phyloP scores from a whole-genome alignment of 92 coral and sea anemone species.

The Siderastrea radians region DNA sequence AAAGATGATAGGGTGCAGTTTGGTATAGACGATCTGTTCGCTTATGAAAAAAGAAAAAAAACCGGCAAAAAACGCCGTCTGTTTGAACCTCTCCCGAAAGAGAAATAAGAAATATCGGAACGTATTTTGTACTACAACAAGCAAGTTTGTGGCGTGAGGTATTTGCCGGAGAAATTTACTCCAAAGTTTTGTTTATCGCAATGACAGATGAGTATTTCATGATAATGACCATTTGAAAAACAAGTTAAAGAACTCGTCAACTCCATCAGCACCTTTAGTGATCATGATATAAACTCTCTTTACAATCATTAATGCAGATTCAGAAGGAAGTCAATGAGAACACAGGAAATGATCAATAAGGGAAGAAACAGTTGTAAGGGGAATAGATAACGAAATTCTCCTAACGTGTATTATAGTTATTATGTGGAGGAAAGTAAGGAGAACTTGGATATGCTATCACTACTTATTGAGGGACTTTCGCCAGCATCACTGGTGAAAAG shows the following conservation, averaged over 20 bases:
- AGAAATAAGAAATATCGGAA: neutral
- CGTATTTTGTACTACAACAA: neutral
- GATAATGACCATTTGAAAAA: constrained; percentile 4
- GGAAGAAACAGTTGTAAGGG: neutral
- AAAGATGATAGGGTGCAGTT: neutral
- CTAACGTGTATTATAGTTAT: neutral
- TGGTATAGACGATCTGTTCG: neutral
- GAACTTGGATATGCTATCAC: no score
- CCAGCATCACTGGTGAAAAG: neutral
- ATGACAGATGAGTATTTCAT: neutral
- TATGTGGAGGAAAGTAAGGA: no score
- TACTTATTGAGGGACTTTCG: neutral
- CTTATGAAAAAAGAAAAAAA: neutral
- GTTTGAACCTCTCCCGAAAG: neutral
- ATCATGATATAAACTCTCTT: neutral
- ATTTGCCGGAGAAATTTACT: neutral
- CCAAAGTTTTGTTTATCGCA: neutral
- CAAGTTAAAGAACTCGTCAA: neutral
- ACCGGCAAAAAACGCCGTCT: neutral
- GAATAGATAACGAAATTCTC: neutral
- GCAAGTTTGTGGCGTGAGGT: neutral
- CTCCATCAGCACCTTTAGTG: neutral
- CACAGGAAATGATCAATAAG: neutral
- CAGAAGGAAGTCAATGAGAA: neutral
- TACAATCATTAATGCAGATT: no score